Evolutionary conservation across 1,140 invertebrate genomes (phyloP), one percentile per base, ranked within the genome.

Genomic region (Orussus abietinus): DNA sequence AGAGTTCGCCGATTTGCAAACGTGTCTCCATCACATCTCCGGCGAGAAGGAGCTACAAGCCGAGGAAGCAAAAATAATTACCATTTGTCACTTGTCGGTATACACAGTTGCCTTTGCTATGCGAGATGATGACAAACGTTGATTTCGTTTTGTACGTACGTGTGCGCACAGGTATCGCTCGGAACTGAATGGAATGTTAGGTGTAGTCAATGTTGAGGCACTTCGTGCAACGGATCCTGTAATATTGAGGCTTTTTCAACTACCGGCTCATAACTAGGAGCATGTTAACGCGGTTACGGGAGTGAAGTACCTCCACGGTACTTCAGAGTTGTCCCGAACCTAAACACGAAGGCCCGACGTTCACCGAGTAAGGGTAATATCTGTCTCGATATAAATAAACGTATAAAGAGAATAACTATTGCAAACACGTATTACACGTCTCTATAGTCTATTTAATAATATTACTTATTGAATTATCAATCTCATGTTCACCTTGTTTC

Each of bases 361-460:
- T 56, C 43, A 53, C 38, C 47, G 39, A 54, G 26, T 49, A 47
- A 51, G 45, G 47, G 49, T 50, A n/a, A n/a, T n/a, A 52, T 61
- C 53, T 62, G 49, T 56, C 48, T 63, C 58, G 49, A 57, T 63
- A 49, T 59, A 59, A 59, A 63, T 48, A 45, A 61, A 46, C 53
- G 42, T 59, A 57, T 61, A 57, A 58, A 57, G 48, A 55, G 52
- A 63, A 59, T 58, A 65, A 56, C 57, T 59, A 65, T 49, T 61
- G 53, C 58, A 54, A 45, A 63, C 52, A 64, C 58, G 54, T 70
- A 70, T 69, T 66, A 66, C 62, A 67, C 64, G 66, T 66, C 67
- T 70, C 67, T 70, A 70, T 70, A 70, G 66, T 69, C 67, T 70
- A 69, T 70, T 69, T 65, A 67, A 69, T 69, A 64, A 64, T 66